Percentiles rank a stretch among this genome's conserved stretches.
phyloP scores from a whole-genome alignment of 2,113 vertebrate species.

The Pterocles gutturalis region DNA sequence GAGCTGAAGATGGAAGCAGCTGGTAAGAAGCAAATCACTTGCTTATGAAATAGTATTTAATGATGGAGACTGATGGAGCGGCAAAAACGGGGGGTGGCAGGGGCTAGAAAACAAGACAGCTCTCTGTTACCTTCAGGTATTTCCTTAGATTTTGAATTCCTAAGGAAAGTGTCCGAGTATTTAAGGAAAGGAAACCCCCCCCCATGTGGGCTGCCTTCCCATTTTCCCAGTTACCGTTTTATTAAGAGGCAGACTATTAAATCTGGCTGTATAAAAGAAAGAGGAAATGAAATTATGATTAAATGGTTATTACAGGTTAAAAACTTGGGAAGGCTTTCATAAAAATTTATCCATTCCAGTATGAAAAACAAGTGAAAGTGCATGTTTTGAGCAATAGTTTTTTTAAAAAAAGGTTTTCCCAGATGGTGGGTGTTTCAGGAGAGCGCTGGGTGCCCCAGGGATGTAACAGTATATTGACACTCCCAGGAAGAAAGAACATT shows the following conservation, averaged over 20 bases:
- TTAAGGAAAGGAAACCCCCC: not conserved
- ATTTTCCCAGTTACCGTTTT: not conserved
- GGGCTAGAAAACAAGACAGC: not conserved
- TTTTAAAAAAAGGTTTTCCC: not conserved
- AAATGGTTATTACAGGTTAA: not conserved
- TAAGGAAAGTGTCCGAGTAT: not conserved
- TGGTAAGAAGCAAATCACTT: conserved; percentile 44
- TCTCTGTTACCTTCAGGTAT: not conserved
- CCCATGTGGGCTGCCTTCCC: not conserved
- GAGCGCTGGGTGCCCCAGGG: fast-evolving
- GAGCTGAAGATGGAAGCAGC: conserved; percentile 44
- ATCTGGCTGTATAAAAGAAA: not conserved
- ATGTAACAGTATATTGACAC: not conserved
- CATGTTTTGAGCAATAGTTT: not conserved
- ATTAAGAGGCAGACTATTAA: not conserved
- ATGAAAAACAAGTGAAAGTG: not conserved
- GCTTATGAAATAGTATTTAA: conserved; percentile 43
- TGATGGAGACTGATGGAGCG: not conserved
- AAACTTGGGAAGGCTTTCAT: not conserved
- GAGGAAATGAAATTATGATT: not conserved
- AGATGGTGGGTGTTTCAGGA: fast-evolving
- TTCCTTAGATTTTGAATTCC: not conserved
- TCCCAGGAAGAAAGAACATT: not conserved
- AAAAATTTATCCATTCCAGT: not conserved
- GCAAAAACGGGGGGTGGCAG: not conserved